Conservation (phyloP, 2,888 invertebrate species). For the Drosophila prostipennis region DNA sequence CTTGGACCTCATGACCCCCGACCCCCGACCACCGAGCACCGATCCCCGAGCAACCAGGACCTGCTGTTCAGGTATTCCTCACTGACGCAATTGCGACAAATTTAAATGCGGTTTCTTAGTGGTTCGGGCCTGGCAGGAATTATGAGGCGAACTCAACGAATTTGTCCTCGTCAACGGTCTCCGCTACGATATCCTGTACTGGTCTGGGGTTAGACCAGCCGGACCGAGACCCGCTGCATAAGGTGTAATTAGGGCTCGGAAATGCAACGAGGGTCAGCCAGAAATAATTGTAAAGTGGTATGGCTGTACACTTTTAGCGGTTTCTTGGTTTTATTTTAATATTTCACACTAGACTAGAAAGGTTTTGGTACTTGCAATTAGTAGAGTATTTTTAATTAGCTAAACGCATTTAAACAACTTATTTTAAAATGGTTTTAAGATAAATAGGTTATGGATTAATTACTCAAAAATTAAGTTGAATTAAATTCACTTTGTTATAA, state of each 20-base stretch:
- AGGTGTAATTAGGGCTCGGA: conserved; percentile 16
- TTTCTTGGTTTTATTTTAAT: no score
- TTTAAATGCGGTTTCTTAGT: conserved; percentile 75
- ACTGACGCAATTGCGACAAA: conserved; percentile 79
- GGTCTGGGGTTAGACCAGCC: conserved; percentile 16
- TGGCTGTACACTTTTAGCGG: neutral
- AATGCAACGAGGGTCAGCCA: conserved; percentile 5
- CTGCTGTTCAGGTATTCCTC: conserved; percentile 50
- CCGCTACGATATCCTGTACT: conserved; percentile 29
- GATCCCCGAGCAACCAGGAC: neutral
- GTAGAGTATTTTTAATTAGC: no score
- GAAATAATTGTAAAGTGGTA: neutral
- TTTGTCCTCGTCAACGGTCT: conserved; percentile 45
- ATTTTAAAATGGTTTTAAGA: no score
- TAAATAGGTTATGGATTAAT: no score
- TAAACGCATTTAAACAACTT: no score
- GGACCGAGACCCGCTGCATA: neutral
- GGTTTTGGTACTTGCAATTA: neutral
- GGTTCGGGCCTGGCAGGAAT: conserved; percentile 24
- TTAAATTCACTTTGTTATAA: no score
- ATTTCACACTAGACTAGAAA: neutral
- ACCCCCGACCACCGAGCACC: neutral
- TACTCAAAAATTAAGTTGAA: no score
- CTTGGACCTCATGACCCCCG: conserved; percentile 21
- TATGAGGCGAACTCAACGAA: conserved; percentile 42